Base-by-base conservation (phyloP, 92 coral and sea anemone genomes). In the Epizoanthus scotinus region DNA sequence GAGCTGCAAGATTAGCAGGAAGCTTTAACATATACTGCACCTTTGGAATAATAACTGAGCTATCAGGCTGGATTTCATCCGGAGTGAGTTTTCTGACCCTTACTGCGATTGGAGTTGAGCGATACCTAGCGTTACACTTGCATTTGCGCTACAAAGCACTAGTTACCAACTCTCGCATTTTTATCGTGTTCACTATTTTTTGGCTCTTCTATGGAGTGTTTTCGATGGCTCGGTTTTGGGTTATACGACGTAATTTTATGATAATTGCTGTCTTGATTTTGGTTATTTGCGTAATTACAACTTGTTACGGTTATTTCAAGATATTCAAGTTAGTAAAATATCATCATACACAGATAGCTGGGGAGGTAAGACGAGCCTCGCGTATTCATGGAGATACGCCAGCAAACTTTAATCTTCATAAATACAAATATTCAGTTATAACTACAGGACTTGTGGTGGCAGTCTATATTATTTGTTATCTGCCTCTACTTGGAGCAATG, bases 31-130 rank as follows among this genome's bases (percentile, higher is more conserved):
- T 91, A 8, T 91, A 91, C 58, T 91, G 94, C 61, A 77, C 42
- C 1, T 84, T 90, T 14, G 58, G 94, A 44, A 84, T 83, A 40
- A 75, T 78, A 8, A 72, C 86, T 22, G 94, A 91, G 31, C 61
- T 84, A 1, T 54, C 81, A 5, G 88, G 88, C 0, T 63, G 70
- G 21, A 66, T 83, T 2, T 67, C 86, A 6, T 78, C 84, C 0
- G 91, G 94, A 2, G 86, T 78, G 9, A 85, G 91, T 9, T 82
- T 80, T 28, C 72, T 88, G 21, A 91, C 94, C 19, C 42, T 91
- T 18, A 82, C 91, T 6, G 90, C 91, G 6, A 91, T 91, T 25
- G 84, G 90, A 47, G 58, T 88, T 2, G 91, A 91, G 42, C 73
- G 94, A 18, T 91, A 85, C 29, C 88, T 91, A 0, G 87, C 87